These are phyloP conservation scores for Propithecus coquereli DNA, from an alignment of 2,113 vertebrate genomes.

Conservation along the genomic window DNA sequence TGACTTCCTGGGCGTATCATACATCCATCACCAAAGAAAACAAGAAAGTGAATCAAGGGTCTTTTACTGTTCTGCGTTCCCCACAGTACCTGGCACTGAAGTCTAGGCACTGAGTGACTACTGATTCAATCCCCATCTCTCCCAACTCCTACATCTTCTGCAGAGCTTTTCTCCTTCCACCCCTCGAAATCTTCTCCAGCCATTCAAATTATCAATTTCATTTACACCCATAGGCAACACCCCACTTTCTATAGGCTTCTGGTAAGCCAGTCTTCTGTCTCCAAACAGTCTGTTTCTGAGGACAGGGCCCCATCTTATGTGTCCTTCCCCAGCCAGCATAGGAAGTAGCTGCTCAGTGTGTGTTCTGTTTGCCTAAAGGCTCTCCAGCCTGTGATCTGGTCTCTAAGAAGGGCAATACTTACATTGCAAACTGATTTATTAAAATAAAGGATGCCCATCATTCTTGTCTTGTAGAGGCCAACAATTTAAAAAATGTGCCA, in stretches of 20 bases:
- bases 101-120: background rate
- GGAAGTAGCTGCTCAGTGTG: background rate
- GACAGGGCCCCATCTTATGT: background rate
- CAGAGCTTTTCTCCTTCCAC: background rate
- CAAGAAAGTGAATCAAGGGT: background rate
- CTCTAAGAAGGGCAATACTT: conserved; percentile 23
- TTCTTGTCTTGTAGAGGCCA: conserved; percentile 36
- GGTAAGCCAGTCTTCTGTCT: background rate
- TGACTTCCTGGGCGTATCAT: background rate
- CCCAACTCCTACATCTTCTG: background rate
- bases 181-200: background rate
- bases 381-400: background rate
- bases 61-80: background rate
- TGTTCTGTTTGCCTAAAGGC: background rate
- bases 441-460: background rate
- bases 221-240: background rate
- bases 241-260: background rate
- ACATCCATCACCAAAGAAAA: background rate
- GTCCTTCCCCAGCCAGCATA: background rate
- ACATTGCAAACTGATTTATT: conserved; percentile 10
- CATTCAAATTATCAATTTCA: background rate
- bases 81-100: background rate
- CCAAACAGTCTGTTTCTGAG: background rate
- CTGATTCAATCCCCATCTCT: background rate
- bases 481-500: conserved; percentile 35